Evolutionary conservation across 2,797 vertebrate species (phyloP), one percentile per base, ranked within the genome.

Genomic region (Melanogrammus aeglefinus): DNA sequence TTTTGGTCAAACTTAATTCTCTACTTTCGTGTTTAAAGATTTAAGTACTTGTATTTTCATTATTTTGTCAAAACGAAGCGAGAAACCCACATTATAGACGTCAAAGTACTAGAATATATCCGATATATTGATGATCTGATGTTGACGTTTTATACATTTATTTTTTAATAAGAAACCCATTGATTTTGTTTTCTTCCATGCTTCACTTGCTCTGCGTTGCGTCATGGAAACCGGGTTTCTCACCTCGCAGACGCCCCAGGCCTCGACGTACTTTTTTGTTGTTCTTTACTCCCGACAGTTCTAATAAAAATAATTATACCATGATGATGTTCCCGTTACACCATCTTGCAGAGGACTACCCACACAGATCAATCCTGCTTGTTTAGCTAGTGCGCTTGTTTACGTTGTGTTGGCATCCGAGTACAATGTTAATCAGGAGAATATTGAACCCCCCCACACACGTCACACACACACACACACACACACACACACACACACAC

Each of bases 161-260:
- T 63, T 78, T 66, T 76, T 85, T 83, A 80, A 78, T 74, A 78
- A 79, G 27, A 38, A 79, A 80, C 78, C 76, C 75, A 79, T 84
- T 78, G 82, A 80, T 86, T 84, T 35, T 27, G 9, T 76, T 72
- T 72, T 13, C 73, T 44, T 80, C 83, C 73, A 3, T 72, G 77
- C 87, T 85, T 73, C 73, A 84, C 87, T 92, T 93, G 85, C 92
- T 86, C 77, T 76, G 73, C 69, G 86, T 94, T 93, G 92, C 92
- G 85, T 93, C 93, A 93, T 78, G 80, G 76, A 82, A 57, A 27
- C 63, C 39, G 81, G 44, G 78, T 77, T 80, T 79, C 35, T 75
- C 78, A 79, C 63, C 63, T 27, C 2, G 63, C 24, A 16, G 24
- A 12, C 0, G 9, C 63, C 63, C 0, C 9, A 27, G 63, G 63